A percentile compares a stretch with the other conserved stretches of the same genome.
Evolutionary conservation across 2,888 invertebrate species (phyloP).

Genomic region (Drosophila barbarae): DNA sequence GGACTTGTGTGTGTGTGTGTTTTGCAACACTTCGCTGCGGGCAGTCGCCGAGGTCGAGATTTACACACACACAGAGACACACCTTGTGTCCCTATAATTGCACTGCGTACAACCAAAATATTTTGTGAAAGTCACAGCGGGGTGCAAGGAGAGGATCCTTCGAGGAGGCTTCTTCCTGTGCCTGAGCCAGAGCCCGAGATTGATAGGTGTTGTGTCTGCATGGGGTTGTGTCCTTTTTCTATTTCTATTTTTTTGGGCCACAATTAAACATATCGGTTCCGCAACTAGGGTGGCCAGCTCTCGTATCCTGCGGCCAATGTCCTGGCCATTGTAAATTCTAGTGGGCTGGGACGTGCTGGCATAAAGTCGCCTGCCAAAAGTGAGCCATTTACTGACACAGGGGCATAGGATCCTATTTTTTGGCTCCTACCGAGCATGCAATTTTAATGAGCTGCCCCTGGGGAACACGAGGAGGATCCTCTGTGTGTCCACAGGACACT

Average conservation of each 20-base stretch:
- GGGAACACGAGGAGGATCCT: constrained; percentile 11
- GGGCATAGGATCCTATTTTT: constrained; percentile 24
- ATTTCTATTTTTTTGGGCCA: constrained; percentile 62
- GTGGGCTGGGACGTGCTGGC: constrained; percentile 48
- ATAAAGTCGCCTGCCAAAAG: constrained; percentile 69
- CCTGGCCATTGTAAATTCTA: constrained; percentile 40
- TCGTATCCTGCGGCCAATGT: constrained; percentile 27
- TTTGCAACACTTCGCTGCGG: constrained; percentile 70
- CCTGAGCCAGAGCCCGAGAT: constrained; percentile 34
- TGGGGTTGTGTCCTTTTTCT: constrained; percentile 52
- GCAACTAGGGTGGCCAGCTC: constrained; percentile 77
- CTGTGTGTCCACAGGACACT: constrained; percentile 15
- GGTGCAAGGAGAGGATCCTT: constrained; percentile 21
- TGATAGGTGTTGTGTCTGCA: constrained; percentile 53
- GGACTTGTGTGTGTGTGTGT: constrained; percentile 63
- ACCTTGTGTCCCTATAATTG: constrained; percentile 63
- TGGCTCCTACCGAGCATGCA: constrained; percentile 45
- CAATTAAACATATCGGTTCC: constrained; percentile 77
- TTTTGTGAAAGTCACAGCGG: constrained; percentile 79
- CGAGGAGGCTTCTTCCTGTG: constrained; percentile 39
- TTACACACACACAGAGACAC: constrained; percentile 52
- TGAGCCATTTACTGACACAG: constrained; percentile 70
- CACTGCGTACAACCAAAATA: constrained; percentile 79
- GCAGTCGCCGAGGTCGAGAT: constrained; percentile 35
- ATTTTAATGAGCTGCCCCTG: constrained; percentile 46